Percentiles rank a stretch among this genome's conserved stretches.
Conservation (phyloP, 2,113 vertebrate genomes). For the Ploceus nigricollis region DNA sequence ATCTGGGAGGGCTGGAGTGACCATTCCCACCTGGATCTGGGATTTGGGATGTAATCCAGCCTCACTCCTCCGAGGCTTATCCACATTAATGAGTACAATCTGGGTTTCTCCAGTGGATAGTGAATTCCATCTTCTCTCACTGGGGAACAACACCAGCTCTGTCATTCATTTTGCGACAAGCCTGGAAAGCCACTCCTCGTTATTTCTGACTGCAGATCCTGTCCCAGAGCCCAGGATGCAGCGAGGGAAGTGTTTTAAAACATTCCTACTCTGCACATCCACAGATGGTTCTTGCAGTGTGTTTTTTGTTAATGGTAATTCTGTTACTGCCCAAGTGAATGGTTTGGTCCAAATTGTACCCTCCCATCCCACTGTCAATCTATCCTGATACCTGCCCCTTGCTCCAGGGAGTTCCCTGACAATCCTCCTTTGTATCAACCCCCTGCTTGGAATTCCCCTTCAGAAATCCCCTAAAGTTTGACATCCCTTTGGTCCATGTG, state of each 20-base stretch:
- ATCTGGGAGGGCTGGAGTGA: neutral
- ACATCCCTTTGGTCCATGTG: too few species aligned
- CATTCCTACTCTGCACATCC: neutral
- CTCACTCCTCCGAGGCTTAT: fast-evolving
- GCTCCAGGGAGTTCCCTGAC: too few species aligned
- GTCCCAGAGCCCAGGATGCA: neutral
- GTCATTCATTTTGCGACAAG: neutral
- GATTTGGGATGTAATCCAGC: neutral
- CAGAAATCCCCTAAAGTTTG: too few species aligned
- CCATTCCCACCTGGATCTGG: neutral
- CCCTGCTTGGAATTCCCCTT: too few species aligned
- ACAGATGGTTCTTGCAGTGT: neutral
- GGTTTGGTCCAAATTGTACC: too few species aligned
- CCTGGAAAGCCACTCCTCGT: neutral
- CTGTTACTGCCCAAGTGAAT: too few species aligned
- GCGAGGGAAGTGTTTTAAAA: neutral
- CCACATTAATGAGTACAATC: fast-evolving
- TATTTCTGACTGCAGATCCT: neutral
- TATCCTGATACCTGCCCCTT: too few species aligned
- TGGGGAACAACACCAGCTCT: neutral
- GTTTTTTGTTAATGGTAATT: too few species aligned
- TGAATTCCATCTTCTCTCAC: neutral
- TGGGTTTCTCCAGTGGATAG: neutral
- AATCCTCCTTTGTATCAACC: too few species aligned
- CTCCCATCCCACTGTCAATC: too few species aligned